These are phyloP conservation scores for Lasius platythorax DNA, from an alignment of 2,888 invertebrate species.

Conservation along the genomic window DNA sequence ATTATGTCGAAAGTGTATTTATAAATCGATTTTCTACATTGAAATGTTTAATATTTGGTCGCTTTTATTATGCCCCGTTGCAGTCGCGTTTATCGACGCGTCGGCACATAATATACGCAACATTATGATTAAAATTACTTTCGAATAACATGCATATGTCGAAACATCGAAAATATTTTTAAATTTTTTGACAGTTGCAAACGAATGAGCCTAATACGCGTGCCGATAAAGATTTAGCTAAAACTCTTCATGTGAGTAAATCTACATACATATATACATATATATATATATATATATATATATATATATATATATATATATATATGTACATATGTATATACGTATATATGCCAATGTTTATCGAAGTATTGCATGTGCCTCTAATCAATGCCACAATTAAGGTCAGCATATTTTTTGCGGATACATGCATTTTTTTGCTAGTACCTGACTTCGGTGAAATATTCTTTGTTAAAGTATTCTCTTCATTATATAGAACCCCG, in stretches of 20 bases:
- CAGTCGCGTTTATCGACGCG: constrained; percentile 14
- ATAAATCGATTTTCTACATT: constrained; percentile 19
- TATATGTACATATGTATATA: too few species aligned
- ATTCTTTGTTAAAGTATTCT: not conserved
- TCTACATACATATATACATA: not conserved
- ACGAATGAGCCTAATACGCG: not conserved
- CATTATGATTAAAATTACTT: constrained; percentile 50
- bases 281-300: too few species aligned
- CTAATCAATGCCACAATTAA: constrained; percentile 2
- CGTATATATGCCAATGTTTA: not conserved
- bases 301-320: too few species aligned
- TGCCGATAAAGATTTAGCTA: not conserved
- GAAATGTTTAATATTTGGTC: not conserved
- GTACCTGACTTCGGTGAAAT: not conserved
- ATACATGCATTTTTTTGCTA: constrained; percentile 8
- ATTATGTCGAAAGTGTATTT: constrained; percentile 8
- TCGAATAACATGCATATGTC: constrained; percentile 56
- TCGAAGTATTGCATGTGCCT: not conserved
- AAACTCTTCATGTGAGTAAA: too few species aligned
- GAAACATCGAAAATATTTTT: constrained; percentile 75
- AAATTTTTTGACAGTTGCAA: not conserved
- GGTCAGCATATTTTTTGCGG: constrained; percentile 9
- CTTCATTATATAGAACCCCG: not conserved
- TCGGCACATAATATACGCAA: constrained; percentile 14
- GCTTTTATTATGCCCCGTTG: not conserved